Evolutionary conservation across 2,888 invertebrate species (phyloP).

Genomic region (Rhamnusium bicolor): DNA sequence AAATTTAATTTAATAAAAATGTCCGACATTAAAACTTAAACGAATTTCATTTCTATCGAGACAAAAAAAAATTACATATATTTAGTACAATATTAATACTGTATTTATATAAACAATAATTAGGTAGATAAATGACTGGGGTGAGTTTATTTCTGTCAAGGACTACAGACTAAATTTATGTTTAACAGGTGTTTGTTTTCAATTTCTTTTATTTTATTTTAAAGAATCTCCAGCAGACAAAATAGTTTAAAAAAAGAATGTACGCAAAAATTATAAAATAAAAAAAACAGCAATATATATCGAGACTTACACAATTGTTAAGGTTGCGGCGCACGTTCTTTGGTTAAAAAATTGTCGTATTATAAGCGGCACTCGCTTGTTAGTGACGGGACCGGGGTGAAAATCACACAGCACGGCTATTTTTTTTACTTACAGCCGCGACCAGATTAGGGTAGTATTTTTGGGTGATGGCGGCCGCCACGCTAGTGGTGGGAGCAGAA

Average conservation of each 20-base stretch:
- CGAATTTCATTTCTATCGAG: too few species aligned
- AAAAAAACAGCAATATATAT: conserved; percentile 24
- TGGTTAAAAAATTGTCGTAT: conserved; percentile 48
- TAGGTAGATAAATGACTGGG: neutral
- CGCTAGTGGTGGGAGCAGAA: conserved; percentile 65
- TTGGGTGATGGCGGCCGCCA: conserved; percentile 65
- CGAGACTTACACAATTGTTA: conserved; percentile 58
- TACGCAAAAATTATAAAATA: conserved; percentile 23
- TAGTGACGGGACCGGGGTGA: conserved; percentile 56
- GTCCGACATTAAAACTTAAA: too few species aligned
- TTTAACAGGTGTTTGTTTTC: conserved; percentile 14
- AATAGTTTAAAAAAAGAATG: conserved; percentile 14
- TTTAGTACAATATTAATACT: too few species aligned
- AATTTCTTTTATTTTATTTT: conserved; percentile 9
- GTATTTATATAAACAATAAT: too few species aligned
- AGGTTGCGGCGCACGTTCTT: conserved; percentile 47
- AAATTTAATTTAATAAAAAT: too few species aligned
- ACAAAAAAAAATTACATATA: too few species aligned
- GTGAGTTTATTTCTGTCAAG: conserved; percentile 12
- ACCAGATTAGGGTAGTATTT: conserved; percentile 66
- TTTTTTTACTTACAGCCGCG: conserved; percentile 68
- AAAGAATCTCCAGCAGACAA: conserved; percentile 23
- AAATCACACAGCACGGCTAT: conserved; percentile 35
- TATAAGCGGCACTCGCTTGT: conserved; percentile 59
- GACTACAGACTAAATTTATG: conserved; percentile 7